These are phyloP conservation scores for Paragorgia papillata DNA, from an alignment of 92 coral and sea anemone genomes.

Conservation along the genomic window DNA sequence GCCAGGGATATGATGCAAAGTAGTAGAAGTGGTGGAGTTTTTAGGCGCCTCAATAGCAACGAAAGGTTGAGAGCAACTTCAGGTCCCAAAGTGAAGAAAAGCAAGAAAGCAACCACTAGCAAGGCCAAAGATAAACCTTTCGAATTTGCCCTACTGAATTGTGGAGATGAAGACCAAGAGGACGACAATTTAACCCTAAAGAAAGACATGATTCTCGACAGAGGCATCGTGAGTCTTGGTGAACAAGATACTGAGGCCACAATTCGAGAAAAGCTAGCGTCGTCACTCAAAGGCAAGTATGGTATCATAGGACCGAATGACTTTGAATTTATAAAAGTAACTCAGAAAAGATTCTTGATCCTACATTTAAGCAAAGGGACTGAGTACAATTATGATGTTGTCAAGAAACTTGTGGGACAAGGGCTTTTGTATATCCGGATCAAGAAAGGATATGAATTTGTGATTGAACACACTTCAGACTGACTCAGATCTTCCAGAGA, in stretches of 20 bases:
- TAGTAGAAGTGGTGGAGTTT: conserved; percentile 53
- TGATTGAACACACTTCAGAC: background rate
- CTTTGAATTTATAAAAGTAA: conserved; percentile 64
- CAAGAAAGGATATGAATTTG: conserved; percentile 54
- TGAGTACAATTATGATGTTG: conserved; percentile 57
- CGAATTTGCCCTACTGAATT: conserved; percentile 57
- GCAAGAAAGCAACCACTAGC: conserved; percentile 22
- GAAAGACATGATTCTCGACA: conserved; percentile 56
- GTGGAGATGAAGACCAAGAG: conserved; percentile 60
- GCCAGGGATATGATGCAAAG: conserved; percentile 56
- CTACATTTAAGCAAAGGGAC: conserved; percentile 44
- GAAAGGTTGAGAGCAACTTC: conserved; percentile 56
- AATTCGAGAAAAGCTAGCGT: conserved; percentile 49
- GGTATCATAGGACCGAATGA: conserved; percentile 41
- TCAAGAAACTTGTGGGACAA: conserved; percentile 64
- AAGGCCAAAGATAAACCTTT: conserved; percentile 43
- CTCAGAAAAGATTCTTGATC: conserved; percentile 60
- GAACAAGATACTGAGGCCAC: conserved; percentile 44
- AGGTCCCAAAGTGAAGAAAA: conserved; percentile 32
- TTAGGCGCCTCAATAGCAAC: conserved; percentile 51
- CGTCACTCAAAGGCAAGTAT: conserved; percentile 51
- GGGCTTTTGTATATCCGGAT: conserved; percentile 62
- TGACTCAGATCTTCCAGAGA: background rate
- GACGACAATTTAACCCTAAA: conserved; percentile 39
- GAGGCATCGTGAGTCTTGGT: conserved; percentile 47